phyloP scores from a whole-genome alignment of 2,113 vertebrate genomes.

The Sylvietta virens region DNA sequence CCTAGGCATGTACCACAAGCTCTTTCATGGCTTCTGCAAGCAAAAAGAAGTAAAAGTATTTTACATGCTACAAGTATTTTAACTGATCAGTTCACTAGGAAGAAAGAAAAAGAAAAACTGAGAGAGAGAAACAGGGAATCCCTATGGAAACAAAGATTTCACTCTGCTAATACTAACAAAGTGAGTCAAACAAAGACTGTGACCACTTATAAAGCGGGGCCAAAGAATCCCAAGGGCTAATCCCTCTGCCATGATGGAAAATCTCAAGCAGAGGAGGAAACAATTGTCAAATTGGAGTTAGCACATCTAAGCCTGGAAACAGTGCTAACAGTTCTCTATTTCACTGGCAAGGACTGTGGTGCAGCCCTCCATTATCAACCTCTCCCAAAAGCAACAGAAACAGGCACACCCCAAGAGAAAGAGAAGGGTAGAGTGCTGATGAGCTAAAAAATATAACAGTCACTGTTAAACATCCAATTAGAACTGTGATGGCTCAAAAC shows the following conservation, averaged over 20 bases:
- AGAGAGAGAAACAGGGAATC: neutral
- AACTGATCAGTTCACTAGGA: neutral
- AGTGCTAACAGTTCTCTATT: neutral
- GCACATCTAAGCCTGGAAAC: neutral
- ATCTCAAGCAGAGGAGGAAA: neutral
- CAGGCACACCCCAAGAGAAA: neutral
- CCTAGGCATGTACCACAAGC: neutral
- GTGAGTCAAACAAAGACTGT: neutral
- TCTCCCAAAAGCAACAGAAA: neutral
- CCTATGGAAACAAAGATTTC: constrained; percentile 11
- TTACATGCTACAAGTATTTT: neutral
- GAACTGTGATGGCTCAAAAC: neutral
- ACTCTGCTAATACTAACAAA: neutral
- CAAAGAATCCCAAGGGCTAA: neutral
- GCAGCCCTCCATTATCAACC: neutral
- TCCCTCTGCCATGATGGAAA: neutral
- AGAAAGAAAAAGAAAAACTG: neutral
- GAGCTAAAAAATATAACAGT: neutral
- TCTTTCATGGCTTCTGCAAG: neutral
- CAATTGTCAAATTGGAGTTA: neutral
- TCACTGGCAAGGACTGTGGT: neutral
- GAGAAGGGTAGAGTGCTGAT: neutral
- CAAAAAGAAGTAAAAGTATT: neutral
- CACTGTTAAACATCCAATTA: neutral
- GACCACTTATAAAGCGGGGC: neutral